Evolutionary conservation across 2,888 invertebrate genomes (phyloP).

Genomic region (Spisula subtruncata): DNA sequence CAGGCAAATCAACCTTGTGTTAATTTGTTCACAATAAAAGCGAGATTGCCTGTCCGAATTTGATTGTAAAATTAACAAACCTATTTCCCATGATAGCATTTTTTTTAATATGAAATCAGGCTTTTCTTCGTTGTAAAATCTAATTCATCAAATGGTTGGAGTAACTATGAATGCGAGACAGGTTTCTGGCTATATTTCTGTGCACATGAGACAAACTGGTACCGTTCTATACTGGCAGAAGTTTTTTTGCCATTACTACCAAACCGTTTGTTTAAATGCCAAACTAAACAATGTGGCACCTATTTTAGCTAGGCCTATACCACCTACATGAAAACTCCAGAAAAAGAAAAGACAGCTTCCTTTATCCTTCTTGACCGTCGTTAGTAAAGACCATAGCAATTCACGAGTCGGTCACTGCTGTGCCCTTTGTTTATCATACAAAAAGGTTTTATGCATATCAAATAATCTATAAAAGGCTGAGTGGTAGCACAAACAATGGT

Average conservation of each 20-base stretch:
- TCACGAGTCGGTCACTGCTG: too few species aligned
- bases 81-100: not conserved
- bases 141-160: not conserved
- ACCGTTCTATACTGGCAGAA: not conserved
- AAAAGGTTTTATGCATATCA: too few species aligned
- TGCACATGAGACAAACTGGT: not conserved
- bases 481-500: too few species aligned
- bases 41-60: not conserved
- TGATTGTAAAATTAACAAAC: not conserved
- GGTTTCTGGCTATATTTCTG: not conserved
- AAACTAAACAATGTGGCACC: too few species aligned
- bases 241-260: not conserved
- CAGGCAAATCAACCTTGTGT: not conserved
- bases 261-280: too few species aligned
- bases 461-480: too few species aligned
- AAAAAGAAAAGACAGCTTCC: too few species aligned
- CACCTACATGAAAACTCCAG: too few species aligned
- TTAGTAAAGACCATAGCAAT: too few species aligned
- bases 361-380: too few species aligned
- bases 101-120: not conserved
- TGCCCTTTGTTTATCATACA: too few species aligned
- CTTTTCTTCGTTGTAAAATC: not conserved
- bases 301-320: too few species aligned
- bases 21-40: conserved; percentile 22
- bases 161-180: not conserved